Conservation (phyloP, 2,888 invertebrate species). For the Pollenia griseotomentosa region DNA sequence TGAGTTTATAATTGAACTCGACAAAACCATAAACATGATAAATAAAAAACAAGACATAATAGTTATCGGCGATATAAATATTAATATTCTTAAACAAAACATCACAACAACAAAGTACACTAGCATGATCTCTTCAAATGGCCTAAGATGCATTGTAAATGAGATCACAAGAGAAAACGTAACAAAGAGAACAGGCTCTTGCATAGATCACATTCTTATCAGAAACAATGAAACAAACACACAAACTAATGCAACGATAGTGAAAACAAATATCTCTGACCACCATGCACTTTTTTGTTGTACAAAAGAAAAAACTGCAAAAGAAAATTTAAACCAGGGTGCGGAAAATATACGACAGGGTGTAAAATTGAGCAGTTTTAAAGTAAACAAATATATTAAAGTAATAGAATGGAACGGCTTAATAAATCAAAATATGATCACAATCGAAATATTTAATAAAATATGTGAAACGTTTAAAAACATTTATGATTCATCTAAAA, state of each 20-base stretch:
- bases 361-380: no score
- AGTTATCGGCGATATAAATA: not conserved
- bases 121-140: not conserved
- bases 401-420: no score
- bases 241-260: not conserved
- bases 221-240: not conserved
- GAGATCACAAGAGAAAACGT: constrained; percentile 4
- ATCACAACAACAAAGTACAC: not conserved
- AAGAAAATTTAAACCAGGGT: no score
- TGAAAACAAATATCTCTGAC: not conserved
- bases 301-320: no score
- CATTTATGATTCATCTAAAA: no score
- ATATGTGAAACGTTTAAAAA: no score
- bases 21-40: not conserved
- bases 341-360: no score
- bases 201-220: not conserved
- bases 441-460: no score
- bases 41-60: not conserved
- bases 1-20: no score
- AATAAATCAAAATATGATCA: no score
- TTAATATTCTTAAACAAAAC: not conserved
- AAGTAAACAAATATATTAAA: no score
- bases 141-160: not conserved
- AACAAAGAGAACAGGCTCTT: not conserved
- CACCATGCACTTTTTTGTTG: not conserved